Percentiles rank a stretch among this genome's conserved stretches.
phyloP scores from a whole-genome alignment of 2,888 invertebrate genomes.

The Caenorhabditis sp. region DNA sequence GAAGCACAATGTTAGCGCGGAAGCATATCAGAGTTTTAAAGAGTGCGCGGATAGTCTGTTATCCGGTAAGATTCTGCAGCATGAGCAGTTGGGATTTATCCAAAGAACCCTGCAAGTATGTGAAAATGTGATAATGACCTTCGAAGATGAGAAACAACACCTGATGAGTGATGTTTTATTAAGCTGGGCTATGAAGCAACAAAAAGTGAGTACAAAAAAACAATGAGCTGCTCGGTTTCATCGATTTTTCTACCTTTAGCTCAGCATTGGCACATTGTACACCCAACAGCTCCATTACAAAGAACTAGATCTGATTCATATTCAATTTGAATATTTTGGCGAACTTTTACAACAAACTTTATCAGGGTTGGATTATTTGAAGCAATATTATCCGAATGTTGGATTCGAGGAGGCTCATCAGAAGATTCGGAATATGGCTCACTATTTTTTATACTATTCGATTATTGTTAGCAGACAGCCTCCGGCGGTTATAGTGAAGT shows the following conservation, averaged over 20 bases:
- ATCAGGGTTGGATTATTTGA: slow-evolving; percentile 63
- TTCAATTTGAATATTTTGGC: slow-evolving; percentile 70
- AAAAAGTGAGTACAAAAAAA: slow-evolving; percentile 44
- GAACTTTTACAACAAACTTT: slow-evolving; percentile 69
- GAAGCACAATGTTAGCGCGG: slow-evolving; percentile 66
- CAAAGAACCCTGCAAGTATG: slow-evolving; percentile 53
- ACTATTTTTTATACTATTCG: slow-evolving; percentile 70
- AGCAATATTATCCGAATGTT: slow-evolving; percentile 62
- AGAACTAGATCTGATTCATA: slow-evolving; percentile 62
- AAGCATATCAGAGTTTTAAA: slow-evolving; percentile 68
- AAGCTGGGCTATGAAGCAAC: slow-evolving; percentile 68
- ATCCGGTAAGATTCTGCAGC: slow-evolving; percentile 53
- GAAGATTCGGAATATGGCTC: slow-evolving; percentile 63
- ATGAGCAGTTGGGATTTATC: slow-evolving; percentile 55
- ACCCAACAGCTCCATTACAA: slow-evolving; percentile 68
- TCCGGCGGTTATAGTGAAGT: slow-evolving; percentile 70
- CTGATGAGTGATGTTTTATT: slow-evolving; percentile 69
- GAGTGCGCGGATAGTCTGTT: slow-evolving; percentile 66
- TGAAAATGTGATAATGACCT: slow-evolving; percentile 52
- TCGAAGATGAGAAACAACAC: slow-evolving; percentile 69
- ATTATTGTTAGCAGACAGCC: slow-evolving; percentile 69
- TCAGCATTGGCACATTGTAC: slow-evolving; percentile 66
- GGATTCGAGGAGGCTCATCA: slow-evolving; percentile 64
- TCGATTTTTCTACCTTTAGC: slow-evolving; percentile 14
- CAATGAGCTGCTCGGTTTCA: not conserved